Percentiles rank a stretch among this genome's conserved stretches.
phyloP scores from a whole-genome alignment of 2,113 vertebrate species.

The Protomyctophum bolini region DNA sequence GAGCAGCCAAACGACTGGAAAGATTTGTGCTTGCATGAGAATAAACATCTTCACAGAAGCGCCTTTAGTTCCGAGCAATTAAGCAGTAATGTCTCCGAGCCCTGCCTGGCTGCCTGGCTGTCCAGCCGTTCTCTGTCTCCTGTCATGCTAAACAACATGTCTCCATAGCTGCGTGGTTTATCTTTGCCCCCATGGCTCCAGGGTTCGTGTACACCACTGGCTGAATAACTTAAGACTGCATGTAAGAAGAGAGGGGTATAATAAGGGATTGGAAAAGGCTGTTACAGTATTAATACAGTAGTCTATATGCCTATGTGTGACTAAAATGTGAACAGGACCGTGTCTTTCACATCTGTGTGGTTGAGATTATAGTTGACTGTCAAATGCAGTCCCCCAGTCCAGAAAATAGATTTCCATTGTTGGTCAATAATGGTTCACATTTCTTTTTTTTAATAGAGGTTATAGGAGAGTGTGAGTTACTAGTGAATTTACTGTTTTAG shows the following conservation, averaged over 20 bases:
- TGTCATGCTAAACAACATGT: constrained; percentile 17
- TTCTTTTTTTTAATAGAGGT: no score
- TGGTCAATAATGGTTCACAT: constrained; percentile 40
- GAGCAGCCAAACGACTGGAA: constrained; percentile 45
- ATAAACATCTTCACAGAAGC: constrained; percentile 70
- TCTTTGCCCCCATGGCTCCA: no score
- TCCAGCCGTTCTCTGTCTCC: constrained; percentile 51
- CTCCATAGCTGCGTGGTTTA: no score
- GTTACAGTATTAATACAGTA: constrained; percentile 5
- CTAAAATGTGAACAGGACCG: constrained; percentile 61
- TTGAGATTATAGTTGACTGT: constrained; percentile 63
- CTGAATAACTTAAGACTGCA: no score
- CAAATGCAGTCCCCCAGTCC: constrained; percentile 60
- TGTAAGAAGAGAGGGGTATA: constrained; percentile 26
- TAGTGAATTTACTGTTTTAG: no score
- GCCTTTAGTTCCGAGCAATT: constrained; percentile 75
- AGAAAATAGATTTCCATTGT: constrained; percentile 68
- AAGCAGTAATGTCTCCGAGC: constrained; percentile 66
- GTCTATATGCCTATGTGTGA: constrained; percentile 10
- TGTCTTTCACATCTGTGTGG: constrained; percentile 48
- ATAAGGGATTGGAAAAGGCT: constrained; percentile 59
- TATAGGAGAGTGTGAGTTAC: no score
- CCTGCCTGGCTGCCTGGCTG: not conserved
- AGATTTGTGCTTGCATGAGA: constrained; percentile 62
- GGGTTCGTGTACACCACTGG: no score